phyloP scores from a whole-genome alignment of 2,113 vertebrate genomes.

The Phainopepla nitens region DNA sequence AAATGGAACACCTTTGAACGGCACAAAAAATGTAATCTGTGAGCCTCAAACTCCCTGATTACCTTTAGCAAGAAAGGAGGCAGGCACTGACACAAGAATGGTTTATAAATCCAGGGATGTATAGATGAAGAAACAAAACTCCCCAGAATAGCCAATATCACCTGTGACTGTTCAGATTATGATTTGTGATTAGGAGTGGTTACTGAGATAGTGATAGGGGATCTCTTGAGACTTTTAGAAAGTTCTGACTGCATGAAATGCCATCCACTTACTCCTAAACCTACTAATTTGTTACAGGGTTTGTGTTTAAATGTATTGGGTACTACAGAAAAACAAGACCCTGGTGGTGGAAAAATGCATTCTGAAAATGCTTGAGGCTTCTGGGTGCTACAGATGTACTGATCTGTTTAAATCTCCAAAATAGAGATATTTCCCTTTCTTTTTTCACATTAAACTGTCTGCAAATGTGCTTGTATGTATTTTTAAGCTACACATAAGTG shows the following conservation, averaged over 20 bases:
- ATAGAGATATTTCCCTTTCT: neutral
- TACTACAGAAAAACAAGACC: neutral
- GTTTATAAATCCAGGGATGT: neutral
- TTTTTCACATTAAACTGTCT: neutral
- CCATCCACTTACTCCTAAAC: neutral
- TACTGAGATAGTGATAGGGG: neutral
- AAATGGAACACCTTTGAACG: neutral
- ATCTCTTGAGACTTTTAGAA: neutral
- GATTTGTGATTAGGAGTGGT: neutral
- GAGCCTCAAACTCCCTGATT: neutral
- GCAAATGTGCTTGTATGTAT: neutral
- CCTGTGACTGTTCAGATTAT: neutral
- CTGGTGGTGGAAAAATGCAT: neutral
- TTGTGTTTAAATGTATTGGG: neutral
- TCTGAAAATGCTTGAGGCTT: neutral
- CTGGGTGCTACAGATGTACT: neutral
- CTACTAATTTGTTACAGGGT: neutral
- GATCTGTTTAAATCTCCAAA: neutral
- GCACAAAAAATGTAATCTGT: neutral
- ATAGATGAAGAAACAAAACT: neutral
- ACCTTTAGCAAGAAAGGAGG: neutral
- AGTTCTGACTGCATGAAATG: neutral
- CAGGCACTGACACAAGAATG: neutral
- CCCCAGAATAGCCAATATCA: neutral
- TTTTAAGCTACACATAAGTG: neutral